phyloP scores from a whole-genome alignment of 2,888 invertebrate species.

The Eupithecia subfuscata region DNA sequence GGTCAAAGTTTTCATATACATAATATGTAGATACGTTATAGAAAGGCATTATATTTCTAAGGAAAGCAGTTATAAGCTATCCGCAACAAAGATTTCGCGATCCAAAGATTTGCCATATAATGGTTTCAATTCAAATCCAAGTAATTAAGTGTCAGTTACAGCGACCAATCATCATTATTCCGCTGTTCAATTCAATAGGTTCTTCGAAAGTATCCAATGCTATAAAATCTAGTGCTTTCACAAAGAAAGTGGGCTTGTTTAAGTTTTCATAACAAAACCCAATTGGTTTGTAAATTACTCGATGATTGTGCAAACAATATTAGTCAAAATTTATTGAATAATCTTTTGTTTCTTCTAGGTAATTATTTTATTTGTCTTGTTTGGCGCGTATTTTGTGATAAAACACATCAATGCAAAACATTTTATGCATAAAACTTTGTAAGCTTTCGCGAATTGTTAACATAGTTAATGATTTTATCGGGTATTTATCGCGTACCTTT shows the following conservation, averaged over 20 bases:
- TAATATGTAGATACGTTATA: background rate
- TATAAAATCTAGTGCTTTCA: slow-evolving; percentile 34
- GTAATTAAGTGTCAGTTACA: slow-evolving; percentile 12
- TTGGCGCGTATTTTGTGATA: background rate
- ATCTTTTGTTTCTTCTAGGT: background rate
- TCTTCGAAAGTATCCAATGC: slow-evolving; percentile 2
- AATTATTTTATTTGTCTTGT: background rate
- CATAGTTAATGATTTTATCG: too few species aligned
- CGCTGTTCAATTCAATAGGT: slow-evolving; percentile 3
- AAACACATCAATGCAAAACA: background rate
- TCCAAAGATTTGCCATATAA: slow-evolving; percentile 3
- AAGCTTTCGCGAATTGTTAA: too few species aligned
- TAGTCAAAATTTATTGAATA: background rate
- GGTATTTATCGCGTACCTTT: too few species aligned
- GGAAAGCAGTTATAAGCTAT: background rate
- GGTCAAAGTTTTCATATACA: background rate
- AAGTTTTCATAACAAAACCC: slow-evolving; percentile 22
- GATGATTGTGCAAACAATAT: background rate
- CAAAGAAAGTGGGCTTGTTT: slow-evolving; percentile 36
- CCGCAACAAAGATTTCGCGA: background rate
- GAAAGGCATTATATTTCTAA: background rate
- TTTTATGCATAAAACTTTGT: background rate
- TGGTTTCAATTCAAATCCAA: background rate
- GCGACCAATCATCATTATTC: slow-evolving; percentile 10
- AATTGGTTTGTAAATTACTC: slow-evolving; percentile 11